Evolutionary conservation across 2,113 vertebrate species (phyloP).

Genomic region (Otus sunia): DNA sequence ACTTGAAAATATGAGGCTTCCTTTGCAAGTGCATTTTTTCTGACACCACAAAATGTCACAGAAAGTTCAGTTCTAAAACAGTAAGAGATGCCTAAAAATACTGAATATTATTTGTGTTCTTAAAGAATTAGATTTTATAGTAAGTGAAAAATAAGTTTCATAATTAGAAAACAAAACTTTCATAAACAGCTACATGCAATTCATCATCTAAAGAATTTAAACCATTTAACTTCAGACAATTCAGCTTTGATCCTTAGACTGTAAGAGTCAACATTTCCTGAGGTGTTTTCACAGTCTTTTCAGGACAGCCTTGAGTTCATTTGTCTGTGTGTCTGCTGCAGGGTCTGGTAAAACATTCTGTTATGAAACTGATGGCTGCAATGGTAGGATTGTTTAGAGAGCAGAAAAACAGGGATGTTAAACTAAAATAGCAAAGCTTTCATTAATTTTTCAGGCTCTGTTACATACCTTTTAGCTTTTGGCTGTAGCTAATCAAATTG

Average conservation of each 20-base stretch:
- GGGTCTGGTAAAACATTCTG: background rate
- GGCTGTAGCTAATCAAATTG: slow-evolving; percentile 16
- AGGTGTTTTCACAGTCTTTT: slow-evolving; percentile 42
- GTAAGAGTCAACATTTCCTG: slow-evolving; percentile 45
- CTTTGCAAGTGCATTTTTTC: background rate
- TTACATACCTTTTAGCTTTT: background rate
- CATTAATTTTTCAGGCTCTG: slow-evolving; percentile 7
- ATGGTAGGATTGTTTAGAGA: background rate
- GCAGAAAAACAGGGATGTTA: background rate
- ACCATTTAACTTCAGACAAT: slow-evolving; percentile 53
- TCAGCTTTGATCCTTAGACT: slow-evolving; percentile 61
- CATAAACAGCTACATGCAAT: slow-evolving; percentile 49
- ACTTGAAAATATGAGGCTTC: background rate
- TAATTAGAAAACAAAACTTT: slow-evolving; percentile 71
- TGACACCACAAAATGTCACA: slow-evolving; percentile 25
- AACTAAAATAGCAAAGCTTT: background rate
- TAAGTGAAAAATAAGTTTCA: slow-evolving; percentile 49
- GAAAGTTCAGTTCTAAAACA: slow-evolving; percentile 55
- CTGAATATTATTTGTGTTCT: slow-evolving; percentile 52
- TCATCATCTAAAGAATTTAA: slow-evolving; percentile 60
- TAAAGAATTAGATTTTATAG: slow-evolving; percentile 11
- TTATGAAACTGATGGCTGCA: background rate
- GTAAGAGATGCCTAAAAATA: background rate
- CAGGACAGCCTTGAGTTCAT: slow-evolving; percentile 7
- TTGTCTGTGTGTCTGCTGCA: background rate